phyloP scores from a whole-genome alignment of 2,888 invertebrate species.

The Nephrotoma guestfalica region DNA sequence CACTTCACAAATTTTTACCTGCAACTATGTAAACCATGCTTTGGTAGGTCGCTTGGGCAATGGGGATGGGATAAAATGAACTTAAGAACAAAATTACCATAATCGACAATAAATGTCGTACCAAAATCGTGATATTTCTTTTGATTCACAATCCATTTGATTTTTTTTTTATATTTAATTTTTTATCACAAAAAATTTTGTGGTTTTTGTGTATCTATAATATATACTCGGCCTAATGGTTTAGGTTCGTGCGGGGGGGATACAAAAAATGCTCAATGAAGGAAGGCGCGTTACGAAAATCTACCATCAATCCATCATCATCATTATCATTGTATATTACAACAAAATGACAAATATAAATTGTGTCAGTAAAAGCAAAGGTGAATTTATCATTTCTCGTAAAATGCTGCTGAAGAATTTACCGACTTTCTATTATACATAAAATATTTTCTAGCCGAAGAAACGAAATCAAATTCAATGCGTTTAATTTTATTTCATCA shows the following conservation, averaged over 20 bases:
- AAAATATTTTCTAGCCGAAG: not conserved
- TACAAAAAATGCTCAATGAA: not conserved
- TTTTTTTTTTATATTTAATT: not conserved
- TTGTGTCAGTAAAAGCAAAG: not conserved
- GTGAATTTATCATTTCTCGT: not conserved
- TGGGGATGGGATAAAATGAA: not conserved
- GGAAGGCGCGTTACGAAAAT: not conserved
- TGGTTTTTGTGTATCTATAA: not conserved
- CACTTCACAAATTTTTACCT: not conserved
- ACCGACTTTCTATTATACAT: not conserved
- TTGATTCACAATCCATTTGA: not conserved
- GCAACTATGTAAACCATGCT: too few species aligned
- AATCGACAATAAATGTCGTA: not conserved
- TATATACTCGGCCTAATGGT: not conserved
- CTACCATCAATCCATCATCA: not conserved
- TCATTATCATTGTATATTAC: not conserved
- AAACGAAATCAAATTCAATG: not conserved
- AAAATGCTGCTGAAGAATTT: not conserved
- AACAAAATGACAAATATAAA: not conserved
- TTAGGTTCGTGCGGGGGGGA: not conserved
- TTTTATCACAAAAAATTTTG: not conserved
- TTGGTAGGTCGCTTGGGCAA: not conserved
- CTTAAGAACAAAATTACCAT: not conserved
- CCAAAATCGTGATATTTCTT: not conserved
- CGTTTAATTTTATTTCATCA: not conserved